Base-by-base conservation (phyloP, 2,113 vertebrate species). In the Megaceryle maxima region DNA sequence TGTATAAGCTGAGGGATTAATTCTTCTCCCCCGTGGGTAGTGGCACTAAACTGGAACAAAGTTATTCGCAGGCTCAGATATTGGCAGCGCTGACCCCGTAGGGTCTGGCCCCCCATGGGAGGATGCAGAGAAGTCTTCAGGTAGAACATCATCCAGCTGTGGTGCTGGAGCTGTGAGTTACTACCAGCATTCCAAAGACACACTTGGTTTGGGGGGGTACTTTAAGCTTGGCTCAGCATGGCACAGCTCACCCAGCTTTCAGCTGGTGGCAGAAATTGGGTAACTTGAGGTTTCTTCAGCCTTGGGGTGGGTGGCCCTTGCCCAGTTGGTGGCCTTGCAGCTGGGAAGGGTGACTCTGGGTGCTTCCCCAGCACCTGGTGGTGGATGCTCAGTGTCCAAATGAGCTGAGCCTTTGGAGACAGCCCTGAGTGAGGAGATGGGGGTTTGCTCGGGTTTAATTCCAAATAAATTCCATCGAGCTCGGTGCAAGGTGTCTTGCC, bases 1-100 rank as follows among this genome's bases (percentile, higher is more conserved):
- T 4, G 0, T 8, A 11, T 6, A 26, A 29, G 16, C 28, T 0
- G 1, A 50, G 28, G 70, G 33, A 6, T 56, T 72, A 3, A 11
- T 31, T 53, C 22, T 83, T 46, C 35, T 41, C 24, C 10, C 11
- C 39, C 3, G 1, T 35, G 24, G 31, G 14, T 8, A 39, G 55
- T 4, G 43, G 41, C 25, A 4, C 1, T 55, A 62, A n/a, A 20
- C 6, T 22, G 59, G 57, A 25, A 46, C 6, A 46, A 43, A 70
- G 24, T 48, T 41, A 11, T 41, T 21, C 3, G 3, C 57, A 9
- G 50, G 31, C 20, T 37, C 14, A 28, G 28, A 5, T 5, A 3
- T 63, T 50, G 16, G 51, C 46, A 26, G 37, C 25, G 2, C 31
- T 19, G 39, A 22, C 29, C 26, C 28, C 16, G 17, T 8, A 9